A percentile compares a stretch with the other conserved stretches of the same genome.
Evolutionary conservation across 2,888 invertebrate genomes (phyloP).

Genomic region (Archips xylosteana): DNA sequence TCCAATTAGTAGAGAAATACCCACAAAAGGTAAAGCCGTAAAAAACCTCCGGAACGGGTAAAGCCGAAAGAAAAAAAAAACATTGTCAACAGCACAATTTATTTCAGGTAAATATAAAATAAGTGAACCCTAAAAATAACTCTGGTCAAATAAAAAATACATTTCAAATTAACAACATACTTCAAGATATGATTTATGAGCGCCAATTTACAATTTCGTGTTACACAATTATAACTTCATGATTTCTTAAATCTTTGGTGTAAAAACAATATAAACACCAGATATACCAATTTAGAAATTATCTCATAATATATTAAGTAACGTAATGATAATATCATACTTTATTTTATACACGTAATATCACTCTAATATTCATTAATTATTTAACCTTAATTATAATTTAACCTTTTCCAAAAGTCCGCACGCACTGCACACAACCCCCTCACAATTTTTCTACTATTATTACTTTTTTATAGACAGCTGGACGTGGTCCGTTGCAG

Average conservation of each 20-base stretch:
- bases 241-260: conserved; percentile 60
- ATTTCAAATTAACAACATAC: conserved; percentile 45
- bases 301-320: conserved; percentile 44
- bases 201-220: conserved; percentile 21
- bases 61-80: too few species aligned
- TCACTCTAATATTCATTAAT: conserved; percentile 66
- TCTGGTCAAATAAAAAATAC: conserved; percentile 44
- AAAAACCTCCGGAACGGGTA: too few species aligned
- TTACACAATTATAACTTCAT: conserved; percentile 40
- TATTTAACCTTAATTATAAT: conserved; percentile 49
- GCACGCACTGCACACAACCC: conserved; percentile 6
- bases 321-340: conserved; percentile 56
- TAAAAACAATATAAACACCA: conserved; percentile 44
- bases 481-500: neutral
- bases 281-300: conserved; percentile 38
- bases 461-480: neutral
- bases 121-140: conserved; percentile 62
- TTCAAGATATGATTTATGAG: conserved; percentile 22
- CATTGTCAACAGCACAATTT: conserved; percentile 66
- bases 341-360: conserved; percentile 70
- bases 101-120: conserved; percentile 62
- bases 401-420: neutral
- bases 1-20: too few species aligned
- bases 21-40: too few species aligned
- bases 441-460: neutral